Evolutionary conservation across 2,113 vertebrate species (phyloP).

Genomic region (Mirounga angustirostris): DNA sequence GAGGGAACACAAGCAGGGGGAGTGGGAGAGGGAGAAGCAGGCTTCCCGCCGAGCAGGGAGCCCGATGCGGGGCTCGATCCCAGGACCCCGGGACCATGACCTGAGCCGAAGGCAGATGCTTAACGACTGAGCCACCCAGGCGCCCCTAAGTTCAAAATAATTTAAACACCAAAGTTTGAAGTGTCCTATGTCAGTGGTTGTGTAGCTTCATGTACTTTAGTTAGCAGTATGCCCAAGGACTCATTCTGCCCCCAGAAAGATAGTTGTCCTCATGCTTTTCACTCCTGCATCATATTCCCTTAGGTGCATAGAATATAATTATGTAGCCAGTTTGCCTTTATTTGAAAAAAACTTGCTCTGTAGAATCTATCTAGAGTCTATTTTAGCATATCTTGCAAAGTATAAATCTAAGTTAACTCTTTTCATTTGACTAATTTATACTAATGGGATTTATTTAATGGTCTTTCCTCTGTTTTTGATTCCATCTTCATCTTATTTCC

Average conservation of each 20-base stretch:
- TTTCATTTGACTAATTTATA: slow-evolving; percentile 46
- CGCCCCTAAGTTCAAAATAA: neutral
- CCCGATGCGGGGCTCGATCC: too few species aligned
- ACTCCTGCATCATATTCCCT: neutral
- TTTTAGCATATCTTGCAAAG: slow-evolving; percentile 24
- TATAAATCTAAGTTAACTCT: slow-evolving; percentile 28
- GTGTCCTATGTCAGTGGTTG: neutral
- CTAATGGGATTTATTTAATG: slow-evolving; percentile 25
- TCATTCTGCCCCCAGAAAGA: neutral
- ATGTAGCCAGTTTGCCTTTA: slow-evolving; percentile 13
- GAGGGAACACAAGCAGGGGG: too few species aligned
- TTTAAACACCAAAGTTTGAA: neutral
- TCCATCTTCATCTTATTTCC: neutral
- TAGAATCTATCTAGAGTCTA: neutral
- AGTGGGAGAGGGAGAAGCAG: too few species aligned
- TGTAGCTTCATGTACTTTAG: neutral
- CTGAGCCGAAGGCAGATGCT: too few species aligned
- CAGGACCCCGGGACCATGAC: too few species aligned
- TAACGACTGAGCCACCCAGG: too few species aligned
- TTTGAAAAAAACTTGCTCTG: neutral
- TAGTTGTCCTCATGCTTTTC: neutral
- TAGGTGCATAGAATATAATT: neutral
- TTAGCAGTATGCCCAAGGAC: neutral
- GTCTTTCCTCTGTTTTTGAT: slow-evolving; percentile 21
- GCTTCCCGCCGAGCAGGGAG: too few species aligned